Evolutionary conservation across 2,888 invertebrate genomes (phyloP).

Genomic region (Parochlus steinenii): DNA sequence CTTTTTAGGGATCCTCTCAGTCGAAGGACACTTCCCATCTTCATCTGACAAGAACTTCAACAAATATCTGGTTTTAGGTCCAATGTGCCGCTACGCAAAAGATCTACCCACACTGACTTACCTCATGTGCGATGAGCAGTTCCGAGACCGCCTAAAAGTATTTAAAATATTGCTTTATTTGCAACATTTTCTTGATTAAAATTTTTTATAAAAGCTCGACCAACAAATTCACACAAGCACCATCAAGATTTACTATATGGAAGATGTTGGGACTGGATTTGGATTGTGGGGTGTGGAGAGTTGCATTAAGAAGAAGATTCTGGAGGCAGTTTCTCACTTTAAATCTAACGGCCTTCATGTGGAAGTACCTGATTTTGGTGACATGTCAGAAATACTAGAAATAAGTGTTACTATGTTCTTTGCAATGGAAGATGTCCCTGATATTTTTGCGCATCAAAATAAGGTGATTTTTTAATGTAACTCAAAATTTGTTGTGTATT

Average conservation of each 20-base stretch:
- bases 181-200: no score
- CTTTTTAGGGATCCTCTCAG: conserved; percentile 24
- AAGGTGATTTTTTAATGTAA: no score
- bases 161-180: no score
- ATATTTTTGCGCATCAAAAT: conserved; percentile 33
- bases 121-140: conserved; percentile 38
- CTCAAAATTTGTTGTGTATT: no score
- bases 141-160: no score
- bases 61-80: conserved; percentile 43
- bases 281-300: conserved; percentile 34
- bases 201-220: conserved; percentile 30
- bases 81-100: conserved; percentile 59
- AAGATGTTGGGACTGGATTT: conserved; percentile 37
- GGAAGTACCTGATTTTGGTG: conserved; percentile 9
- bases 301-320: conserved; percentile 35
- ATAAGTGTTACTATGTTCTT: conserved; percentile 34
- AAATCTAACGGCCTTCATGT: conserved; percentile 14
- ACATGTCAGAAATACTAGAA: conserved; percentile 35
- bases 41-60: conserved; percentile 32
- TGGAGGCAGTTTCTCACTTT: conserved; percentile 34
- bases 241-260: conserved; percentile 40
- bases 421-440: conserved; percentile 36
- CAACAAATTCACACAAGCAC: conserved; percentile 33
- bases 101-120: conserved; percentile 53
- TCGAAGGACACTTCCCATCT: conserved; percentile 43